Percentiles rank a stretch among this genome's conserved stretches.
Conservation (phyloP, 2,797 vertebrate species). For the Cryptoprocta ferox region DNA sequence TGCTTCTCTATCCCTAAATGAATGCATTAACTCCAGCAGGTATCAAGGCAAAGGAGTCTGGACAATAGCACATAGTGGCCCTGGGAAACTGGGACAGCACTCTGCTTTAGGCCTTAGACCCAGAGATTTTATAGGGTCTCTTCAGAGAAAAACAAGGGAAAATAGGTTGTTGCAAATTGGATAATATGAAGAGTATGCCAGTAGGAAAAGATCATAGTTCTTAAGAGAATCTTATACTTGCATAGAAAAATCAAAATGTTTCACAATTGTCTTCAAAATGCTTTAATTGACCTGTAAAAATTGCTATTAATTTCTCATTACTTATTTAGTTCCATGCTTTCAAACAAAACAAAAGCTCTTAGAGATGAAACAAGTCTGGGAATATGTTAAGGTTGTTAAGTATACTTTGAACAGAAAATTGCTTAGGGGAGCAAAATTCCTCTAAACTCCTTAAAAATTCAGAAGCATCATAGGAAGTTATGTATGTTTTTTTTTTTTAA, state of each 20-base stretch:
- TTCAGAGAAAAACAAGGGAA: background rate
- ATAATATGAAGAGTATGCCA: background rate
- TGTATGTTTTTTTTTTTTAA: background rate
- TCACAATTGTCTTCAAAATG: background rate
- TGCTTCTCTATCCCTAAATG: background rate
- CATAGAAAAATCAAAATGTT: background rate
- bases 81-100: background rate
- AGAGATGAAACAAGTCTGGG: background rate
- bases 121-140: background rate
- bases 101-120: background rate
- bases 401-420: constrained; percentile 41
- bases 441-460: background rate
- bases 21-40: background rate
- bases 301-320: constrained; percentile 18
- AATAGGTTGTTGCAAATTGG: background rate
- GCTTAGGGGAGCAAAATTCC: background rate
- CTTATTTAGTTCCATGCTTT: background rate
- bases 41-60: background rate
- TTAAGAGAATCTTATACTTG: background rate
- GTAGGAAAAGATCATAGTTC: background rate
- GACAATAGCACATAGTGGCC: too few relatives aligned
- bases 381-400: background rate
- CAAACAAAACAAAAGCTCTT: background rate
- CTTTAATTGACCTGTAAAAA: background rate
- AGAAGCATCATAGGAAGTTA: background rate